These are phyloP conservation scores for Hyaena hyaena DNA, from an alignment of 2,113 vertebrate genomes.

Conservation along the genomic window DNA sequence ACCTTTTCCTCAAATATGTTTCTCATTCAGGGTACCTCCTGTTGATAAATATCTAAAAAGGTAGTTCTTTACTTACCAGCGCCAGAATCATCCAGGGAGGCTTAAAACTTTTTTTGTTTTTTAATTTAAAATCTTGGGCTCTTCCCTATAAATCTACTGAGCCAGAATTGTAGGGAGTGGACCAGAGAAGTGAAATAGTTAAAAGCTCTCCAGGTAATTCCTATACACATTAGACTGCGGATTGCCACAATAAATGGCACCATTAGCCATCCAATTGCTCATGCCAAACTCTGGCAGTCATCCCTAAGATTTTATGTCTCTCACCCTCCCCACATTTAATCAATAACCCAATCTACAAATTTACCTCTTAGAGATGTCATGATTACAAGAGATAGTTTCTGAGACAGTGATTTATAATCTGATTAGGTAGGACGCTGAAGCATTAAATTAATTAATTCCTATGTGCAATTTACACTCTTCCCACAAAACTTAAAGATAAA, in stretches of 20 bases:
- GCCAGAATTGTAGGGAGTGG: neutral
- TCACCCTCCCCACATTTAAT: conserved; percentile 65
- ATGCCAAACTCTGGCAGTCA: conserved; percentile 50
- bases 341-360: conserved; percentile 78
- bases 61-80: neutral
- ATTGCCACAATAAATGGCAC: conserved; percentile 66
- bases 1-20: neutral
- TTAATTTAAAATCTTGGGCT: neutral
- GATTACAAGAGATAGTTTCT: conserved; percentile 58
- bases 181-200: conserved; percentile 31
- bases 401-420: conserved; percentile 77
- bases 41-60: neutral
- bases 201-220: conserved; percentile 41
- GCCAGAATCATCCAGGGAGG: neutral
- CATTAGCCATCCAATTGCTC: conserved; percentile 70
- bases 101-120: neutral
- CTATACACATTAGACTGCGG: neutral
- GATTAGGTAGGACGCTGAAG: conserved; percentile 69
- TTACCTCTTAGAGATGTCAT: conserved; percentile 66
- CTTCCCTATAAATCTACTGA: neutral
- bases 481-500: conserved; percentile 70
- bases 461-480: conserved; percentile 63
- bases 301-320: conserved; percentile 29
- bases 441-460: conserved; percentile 80
- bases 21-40: neutral